Evolutionary conservation across 2,797 vertebrate species (phyloP).

Genomic region (Gymnocypris eckloni): DNA sequence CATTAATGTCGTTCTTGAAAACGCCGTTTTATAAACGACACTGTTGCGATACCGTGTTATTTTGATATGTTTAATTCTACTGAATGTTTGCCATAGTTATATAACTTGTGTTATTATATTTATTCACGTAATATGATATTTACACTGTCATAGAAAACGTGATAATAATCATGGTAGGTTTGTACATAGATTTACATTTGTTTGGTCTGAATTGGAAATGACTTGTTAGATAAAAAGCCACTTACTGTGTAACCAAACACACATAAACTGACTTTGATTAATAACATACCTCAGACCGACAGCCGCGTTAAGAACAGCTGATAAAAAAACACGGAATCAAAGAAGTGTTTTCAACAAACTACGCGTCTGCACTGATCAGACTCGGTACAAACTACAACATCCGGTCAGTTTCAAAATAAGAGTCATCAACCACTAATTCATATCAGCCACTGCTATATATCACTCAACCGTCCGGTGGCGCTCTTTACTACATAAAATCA

Average conservation of each 20-base stretch:
- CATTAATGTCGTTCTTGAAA: not conserved
- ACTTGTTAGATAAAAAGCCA: not conserved
- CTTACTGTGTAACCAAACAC: not conserved
- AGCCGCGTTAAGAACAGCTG: not conserved
- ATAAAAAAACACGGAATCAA: not conserved
- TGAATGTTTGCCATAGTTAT: not conserved
- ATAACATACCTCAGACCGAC: conserved; percentile 20
- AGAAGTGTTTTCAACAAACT: not conserved
- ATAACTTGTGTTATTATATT: not conserved
- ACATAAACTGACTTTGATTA: not conserved
- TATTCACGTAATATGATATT: not conserved
- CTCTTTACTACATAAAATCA: not conserved
- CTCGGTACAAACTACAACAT: not conserved
- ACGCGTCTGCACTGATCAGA: not conserved
- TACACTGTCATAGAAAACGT: too few species aligned
- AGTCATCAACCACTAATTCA: not conserved
- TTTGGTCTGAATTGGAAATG: not conserved
- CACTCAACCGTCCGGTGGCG: not conserved
- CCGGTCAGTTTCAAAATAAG: conserved; percentile 36
- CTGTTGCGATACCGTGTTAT: not conserved
- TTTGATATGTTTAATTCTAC: not conserved
- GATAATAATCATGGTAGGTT: not conserved
- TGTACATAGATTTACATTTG: not conserved
- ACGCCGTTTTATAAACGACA: not conserved
- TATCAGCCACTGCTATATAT: not conserved